Percentiles rank a stretch among this genome's conserved stretches.
Evolutionary conservation across 2,888 invertebrate genomes (phyloP).

Genomic region (Formica aserva): DNA sequence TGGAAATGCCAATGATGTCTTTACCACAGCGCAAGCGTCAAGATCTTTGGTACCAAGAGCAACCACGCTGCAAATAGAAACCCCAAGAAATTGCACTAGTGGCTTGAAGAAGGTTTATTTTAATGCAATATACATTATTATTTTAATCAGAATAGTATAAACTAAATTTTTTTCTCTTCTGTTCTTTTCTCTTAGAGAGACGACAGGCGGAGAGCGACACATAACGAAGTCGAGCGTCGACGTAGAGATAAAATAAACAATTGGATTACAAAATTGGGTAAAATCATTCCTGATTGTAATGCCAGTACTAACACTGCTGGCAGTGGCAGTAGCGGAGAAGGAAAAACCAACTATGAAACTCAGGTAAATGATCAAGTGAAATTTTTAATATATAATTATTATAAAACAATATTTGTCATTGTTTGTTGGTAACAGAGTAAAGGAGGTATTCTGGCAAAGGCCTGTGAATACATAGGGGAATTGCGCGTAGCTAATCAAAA

Average conservation of each 20-base stretch:
- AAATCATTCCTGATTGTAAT: slow-evolving; percentile 93
- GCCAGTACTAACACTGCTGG: slow-evolving; percentile 77
- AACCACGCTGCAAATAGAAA: slow-evolving; percentile 86
- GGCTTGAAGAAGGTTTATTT: slow-evolving; percentile 89
- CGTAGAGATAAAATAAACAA: slow-evolving; percentile 98
- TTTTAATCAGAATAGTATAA: background rate
- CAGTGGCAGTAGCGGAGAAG: slow-evolving; percentile 81
- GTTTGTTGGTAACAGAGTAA: slow-evolving; percentile 90
- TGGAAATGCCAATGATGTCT: slow-evolving; percentile 92
- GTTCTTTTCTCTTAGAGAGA: slow-evolving; percentile 89
- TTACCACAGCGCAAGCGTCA: slow-evolving; percentile 88
- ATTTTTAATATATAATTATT: background rate
- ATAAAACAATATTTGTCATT: background rate
- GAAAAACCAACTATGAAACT: slow-evolving; percentile 84
- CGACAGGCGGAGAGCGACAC: slow-evolving; percentile 95
- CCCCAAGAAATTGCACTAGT: slow-evolving; percentile 83
- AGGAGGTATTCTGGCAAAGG: slow-evolving; percentile 97
- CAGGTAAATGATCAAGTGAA: slow-evolving; percentile 74
- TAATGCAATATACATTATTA: background rate
- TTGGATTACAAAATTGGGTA: slow-evolving; percentile 97
- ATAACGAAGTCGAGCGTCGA: slow-evolving; percentile 97
- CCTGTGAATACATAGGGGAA: slow-evolving; percentile 97
- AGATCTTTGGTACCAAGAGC: slow-evolving; percentile 88
- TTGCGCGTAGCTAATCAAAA: slow-evolving; percentile 92
- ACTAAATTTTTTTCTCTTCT: slow-evolving; percentile 10